phyloP scores from a whole-genome alignment of 2,888 invertebrate genomes.

The Pterobdella sp. region DNA sequence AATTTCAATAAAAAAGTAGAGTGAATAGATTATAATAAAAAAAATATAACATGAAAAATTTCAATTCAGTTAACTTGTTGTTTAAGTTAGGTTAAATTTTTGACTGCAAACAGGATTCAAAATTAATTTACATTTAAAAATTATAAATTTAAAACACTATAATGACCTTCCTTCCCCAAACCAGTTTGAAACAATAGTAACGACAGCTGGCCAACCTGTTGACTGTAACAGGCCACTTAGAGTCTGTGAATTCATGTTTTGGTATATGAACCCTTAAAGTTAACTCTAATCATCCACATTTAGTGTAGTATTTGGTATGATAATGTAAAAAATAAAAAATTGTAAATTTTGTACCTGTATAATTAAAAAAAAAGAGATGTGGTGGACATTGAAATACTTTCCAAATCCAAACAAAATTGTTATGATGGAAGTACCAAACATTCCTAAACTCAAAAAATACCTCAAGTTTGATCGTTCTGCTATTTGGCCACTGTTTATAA shows the following conservation, averaged over 20 bases:
- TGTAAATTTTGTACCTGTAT: conserved; percentile 62
- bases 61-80: no score
- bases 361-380: conserved; percentile 69
- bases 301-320: not conserved
- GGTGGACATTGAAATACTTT: conserved; percentile 70
- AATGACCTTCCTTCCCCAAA: conserved; percentile 71
- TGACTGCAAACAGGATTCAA: no score
- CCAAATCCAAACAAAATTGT: conserved; percentile 83
- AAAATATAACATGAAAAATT: no score
- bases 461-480: conserved; percentile 84
- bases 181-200: conserved; percentile 88
- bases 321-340: not conserved
- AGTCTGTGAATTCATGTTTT: conserved; percentile 55
- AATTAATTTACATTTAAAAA: not conserved
- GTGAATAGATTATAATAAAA: no score
- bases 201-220: conserved; percentile 93
- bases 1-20: not conserved
- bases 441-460: conserved; percentile 80
- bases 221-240: conserved; percentile 75
- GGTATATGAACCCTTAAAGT: not conserved
- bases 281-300: not conserved
- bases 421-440: conserved; percentile 76
- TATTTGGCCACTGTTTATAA: conserved; percentile 64
- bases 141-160: not conserved
- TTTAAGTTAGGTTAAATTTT: no score